phyloP scores from a whole-genome alignment of 1,140 invertebrate genomes.

The Zaprionus africanus region DNA sequence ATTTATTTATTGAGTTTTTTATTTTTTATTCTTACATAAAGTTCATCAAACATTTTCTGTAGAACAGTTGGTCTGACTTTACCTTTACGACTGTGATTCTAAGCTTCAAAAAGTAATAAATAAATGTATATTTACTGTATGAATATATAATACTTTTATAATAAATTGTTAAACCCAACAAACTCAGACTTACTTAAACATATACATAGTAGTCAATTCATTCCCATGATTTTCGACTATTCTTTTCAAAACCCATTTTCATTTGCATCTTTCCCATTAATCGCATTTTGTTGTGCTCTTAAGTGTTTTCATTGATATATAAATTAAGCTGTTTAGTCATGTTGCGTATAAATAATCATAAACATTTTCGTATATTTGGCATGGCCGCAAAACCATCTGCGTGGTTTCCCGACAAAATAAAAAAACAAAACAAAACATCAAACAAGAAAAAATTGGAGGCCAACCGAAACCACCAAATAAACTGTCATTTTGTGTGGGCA shows the following conservation, averaged over 20 bases:
- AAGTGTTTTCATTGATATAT: background rate
- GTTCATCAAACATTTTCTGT: too few relatives aligned
- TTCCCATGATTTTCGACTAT: background rate
- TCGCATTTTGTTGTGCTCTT: background rate
- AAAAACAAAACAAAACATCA: background rate
- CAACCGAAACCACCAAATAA: slow-evolving; percentile 58
- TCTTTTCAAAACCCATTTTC: background rate
- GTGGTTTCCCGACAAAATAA: slow-evolving; percentile 22
- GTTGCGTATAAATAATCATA: slow-evolving; percentile 10
- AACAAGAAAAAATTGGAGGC: slow-evolving; percentile 28
- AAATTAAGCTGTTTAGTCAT: background rate
- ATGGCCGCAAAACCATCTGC: slow-evolving; percentile 52
- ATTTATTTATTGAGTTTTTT: too few relatives aligned
- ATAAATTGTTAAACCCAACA: too few relatives aligned
- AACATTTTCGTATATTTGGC: slow-evolving; percentile 34
- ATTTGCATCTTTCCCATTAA: background rate
- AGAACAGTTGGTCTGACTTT: too few relatives aligned
- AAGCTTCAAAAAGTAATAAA: too few relatives aligned
- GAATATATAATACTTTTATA: too few relatives aligned
- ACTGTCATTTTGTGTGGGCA: slow-evolving; percentile 55
- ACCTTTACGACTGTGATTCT: too few relatives aligned
- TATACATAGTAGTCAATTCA: background rate
- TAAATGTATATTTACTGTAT: too few relatives aligned
- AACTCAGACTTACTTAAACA: background rate
- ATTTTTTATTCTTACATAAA: too few relatives aligned